phyloP scores from a whole-genome alignment of 2,113 vertebrate genomes.

The Agelaius phoeniceus region DNA sequence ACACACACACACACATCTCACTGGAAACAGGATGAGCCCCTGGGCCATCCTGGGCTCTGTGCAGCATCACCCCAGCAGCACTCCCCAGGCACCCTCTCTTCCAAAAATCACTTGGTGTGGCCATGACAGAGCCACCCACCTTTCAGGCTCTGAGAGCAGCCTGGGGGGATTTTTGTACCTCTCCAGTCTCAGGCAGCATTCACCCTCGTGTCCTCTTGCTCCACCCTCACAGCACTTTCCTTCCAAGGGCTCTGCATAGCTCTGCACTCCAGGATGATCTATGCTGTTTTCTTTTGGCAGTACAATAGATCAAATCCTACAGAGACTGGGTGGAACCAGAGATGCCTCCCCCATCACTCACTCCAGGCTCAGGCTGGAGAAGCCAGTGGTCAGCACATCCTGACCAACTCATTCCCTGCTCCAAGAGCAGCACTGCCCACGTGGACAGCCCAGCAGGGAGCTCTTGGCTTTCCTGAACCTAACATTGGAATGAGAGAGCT shows the following conservation, averaged over 20 bases:
- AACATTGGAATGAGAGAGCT: not conserved
- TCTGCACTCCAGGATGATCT: constrained; percentile 24
- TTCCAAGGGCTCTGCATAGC: constrained; percentile 4
- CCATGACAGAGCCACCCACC: not conserved
- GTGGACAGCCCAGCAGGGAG: not conserved
- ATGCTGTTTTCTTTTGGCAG: constrained; percentile 50
- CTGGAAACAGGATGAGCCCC: not conserved
- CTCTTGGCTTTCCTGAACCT: not conserved
- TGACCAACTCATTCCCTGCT: not conserved
- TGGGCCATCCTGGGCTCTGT: not conserved
- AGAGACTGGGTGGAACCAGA: constrained; percentile 56
- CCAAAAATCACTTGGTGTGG: not conserved
- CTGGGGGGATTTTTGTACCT: not conserved
- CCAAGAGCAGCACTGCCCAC: not conserved
- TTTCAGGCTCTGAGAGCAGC: not conserved
- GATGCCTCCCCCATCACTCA: constrained; percentile 1
- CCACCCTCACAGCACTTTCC: constrained; percentile 26
- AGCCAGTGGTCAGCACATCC: not conserved
- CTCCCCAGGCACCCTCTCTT: constrained; percentile 3
- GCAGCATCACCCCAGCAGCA: not conserved
- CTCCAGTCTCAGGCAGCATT: not conserved
- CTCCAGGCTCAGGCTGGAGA: not conserved
- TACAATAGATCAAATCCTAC: constrained; percentile 9
- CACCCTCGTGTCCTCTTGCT: not conserved
- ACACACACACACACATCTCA: not conserved